These are phyloP conservation scores for Asarcornis scutulata DNA, from an alignment of 2,113 vertebrate species.

Conservation along the genomic window DNA sequence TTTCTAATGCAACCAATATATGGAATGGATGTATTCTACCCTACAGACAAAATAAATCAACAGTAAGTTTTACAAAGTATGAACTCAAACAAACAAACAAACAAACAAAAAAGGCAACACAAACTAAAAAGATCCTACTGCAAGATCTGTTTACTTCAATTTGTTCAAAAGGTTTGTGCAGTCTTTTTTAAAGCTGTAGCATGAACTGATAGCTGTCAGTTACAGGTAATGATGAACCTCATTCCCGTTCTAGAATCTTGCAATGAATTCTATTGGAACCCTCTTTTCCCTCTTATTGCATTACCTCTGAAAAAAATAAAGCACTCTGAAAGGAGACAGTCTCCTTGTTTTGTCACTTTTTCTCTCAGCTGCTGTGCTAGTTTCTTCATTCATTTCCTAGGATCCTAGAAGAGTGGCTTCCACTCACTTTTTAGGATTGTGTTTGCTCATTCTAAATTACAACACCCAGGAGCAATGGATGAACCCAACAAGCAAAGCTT, in stretches of 20 bases:
- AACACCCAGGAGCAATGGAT: not conserved
- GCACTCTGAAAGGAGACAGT: not conserved
- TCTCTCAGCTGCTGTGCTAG: not conserved
- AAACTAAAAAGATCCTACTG: not conserved
- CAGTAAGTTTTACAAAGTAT: not conserved
- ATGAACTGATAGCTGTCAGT: not conserved
- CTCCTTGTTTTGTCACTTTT: not conserved
- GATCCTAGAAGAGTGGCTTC: not conserved
- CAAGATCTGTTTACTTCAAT: not conserved
- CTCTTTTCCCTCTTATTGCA: not conserved
- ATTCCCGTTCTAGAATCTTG: not conserved
- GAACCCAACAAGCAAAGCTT: not conserved
- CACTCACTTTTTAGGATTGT: not conserved
- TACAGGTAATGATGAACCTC: not conserved
- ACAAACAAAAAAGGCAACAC: not conserved
- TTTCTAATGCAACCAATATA: conserved; percentile 86
- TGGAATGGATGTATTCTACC: conserved; percentile 89
- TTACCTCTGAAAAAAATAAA: not conserved
- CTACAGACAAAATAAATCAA: conserved; percentile 67
- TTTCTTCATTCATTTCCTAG: not conserved
- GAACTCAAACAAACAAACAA: not conserved
- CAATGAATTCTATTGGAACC: not conserved
- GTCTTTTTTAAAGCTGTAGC: not conserved
- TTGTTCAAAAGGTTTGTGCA: not conserved
- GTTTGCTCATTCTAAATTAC: not conserved